Base-by-base conservation (phyloP, 2,888 invertebrate genomes). In the Auanema freiburgensis region DNA sequence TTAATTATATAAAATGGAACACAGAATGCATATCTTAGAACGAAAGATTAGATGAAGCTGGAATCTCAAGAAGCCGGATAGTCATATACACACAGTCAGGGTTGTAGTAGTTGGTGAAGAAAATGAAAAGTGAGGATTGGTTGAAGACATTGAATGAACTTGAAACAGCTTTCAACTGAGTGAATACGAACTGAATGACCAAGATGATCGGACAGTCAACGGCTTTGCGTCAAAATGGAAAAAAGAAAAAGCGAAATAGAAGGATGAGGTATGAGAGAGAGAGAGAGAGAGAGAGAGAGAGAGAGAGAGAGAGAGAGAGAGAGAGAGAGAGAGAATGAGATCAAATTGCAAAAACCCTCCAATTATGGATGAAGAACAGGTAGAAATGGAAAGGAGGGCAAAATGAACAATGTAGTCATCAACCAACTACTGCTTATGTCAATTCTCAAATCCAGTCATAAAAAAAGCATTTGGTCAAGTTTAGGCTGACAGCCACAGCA, bases 391-490 rank as follows among this genome's bases (percentile, higher is more conserved):
- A 16, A 56, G 14, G 43, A 42, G 54, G 50, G 43, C 18, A 58
- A 55, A 56, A 24, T 33, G 54, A 52, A 16, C 57, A 57, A 57
- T 40, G 43, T 25, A n/a, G 58, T 42, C 23, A 25, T 42, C 59
- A 57, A 52, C 40, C 55, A 59, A 56, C 59, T 56, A 23, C 50
- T 23, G 50, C 50, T 18, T 16, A 33, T 33, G 33, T 33, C 33
- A 33, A 33, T 33, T 8, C 33, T 33, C 33, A 33, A 33, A 33
- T 33, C 33, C 33, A 33, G 33, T 33, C 33, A 33, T 8, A 33
- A 33, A 33, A n/a, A 33, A 33, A 33, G 33, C 33, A 33, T 33
- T 33, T 33, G 33, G 50, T 50, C 50, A 23, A 50, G 50, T 50
- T 50, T 23, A 23, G 11, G 21, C 12, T 50, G 50, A 18, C 50